A percentile compares a stretch with the other conserved stretches of the same genome.
These are phyloP conservation scores for Cetoscarus ocellatus DNA, from an alignment of 2,797 vertebrate species.

Conservation along the genomic window DNA sequence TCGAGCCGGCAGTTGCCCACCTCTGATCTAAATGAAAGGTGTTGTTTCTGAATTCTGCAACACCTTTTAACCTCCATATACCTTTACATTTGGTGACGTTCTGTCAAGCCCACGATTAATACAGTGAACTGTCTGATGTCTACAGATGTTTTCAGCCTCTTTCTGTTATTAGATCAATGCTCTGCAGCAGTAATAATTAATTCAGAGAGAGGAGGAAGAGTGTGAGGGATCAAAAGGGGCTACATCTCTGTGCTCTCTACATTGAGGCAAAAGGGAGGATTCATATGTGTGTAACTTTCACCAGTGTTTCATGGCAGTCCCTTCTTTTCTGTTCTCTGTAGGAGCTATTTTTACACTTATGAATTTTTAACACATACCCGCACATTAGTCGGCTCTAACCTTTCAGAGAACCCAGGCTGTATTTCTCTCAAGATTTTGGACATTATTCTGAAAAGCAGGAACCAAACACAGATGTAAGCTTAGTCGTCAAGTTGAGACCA, in stretches of 20 bases:
- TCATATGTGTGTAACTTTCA: neutral
- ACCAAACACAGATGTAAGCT: too few species aligned
- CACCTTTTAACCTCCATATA: too few species aligned
- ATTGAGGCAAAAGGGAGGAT: neutral
- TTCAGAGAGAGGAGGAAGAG: neutral
- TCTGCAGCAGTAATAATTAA: conserved; percentile 21
- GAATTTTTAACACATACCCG: conserved; percentile 40
- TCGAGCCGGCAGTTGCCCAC: too few species aligned
- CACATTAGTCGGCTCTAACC: conserved; percentile 6
- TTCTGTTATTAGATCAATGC: neutral
- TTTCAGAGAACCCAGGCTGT: neutral
- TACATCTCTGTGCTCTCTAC: neutral
- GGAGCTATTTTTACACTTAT: conserved; percentile 44
- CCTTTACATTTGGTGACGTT: too few species aligned
- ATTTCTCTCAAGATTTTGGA: neutral
- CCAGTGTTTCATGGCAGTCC: neutral
- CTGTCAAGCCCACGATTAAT: too few species aligned
- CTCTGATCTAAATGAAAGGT: too few species aligned
- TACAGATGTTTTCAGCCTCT: neutral
- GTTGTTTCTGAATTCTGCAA: too few species aligned
- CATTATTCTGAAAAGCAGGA: too few species aligned
- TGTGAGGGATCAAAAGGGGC: neutral
- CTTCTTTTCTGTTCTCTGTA: neutral
- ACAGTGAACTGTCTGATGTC: too few species aligned
- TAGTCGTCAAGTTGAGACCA: too few species aligned